Conservation (phyloP, 2,797 vertebrate genomes). For the Chelidonichthys spinosus region DNA sequence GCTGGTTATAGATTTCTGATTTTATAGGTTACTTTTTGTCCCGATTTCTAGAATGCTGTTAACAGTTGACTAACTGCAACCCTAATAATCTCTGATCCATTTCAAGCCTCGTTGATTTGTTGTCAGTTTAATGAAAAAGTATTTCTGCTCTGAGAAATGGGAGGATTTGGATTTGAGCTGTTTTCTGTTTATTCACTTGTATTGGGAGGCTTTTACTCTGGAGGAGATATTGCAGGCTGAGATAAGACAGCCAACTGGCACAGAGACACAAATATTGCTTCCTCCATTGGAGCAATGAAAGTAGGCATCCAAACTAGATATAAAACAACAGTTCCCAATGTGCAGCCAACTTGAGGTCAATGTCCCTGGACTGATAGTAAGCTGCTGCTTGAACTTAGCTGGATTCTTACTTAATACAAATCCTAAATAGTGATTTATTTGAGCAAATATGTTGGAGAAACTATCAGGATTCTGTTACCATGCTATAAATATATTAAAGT, state of each 20-base stretch:
- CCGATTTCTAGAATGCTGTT: too few relatives aligned
- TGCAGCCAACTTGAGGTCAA: constrained; percentile 28
- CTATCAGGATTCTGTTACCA: too few relatives aligned
- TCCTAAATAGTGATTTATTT: neutral
- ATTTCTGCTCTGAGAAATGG: neutral
- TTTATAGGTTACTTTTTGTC: too few relatives aligned
- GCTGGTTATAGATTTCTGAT: too few relatives aligned
- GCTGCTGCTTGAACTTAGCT: neutral
- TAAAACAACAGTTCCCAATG: constrained; percentile 11
- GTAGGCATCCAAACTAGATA: constrained; percentile 13
- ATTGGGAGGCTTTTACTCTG: constrained; percentile 5
- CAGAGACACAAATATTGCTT: constrained; percentile 15
- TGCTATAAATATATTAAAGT: too few relatives aligned
- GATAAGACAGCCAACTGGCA: constrained; percentile 17
- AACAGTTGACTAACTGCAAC: too few relatives aligned
- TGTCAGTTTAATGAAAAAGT: constrained; percentile 7
- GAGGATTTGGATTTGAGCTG: neutral
- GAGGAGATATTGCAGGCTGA: constrained; percentile 4
- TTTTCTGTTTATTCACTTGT: constrained; percentile 9
- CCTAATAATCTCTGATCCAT: neutral
- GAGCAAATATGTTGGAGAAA: neutral
- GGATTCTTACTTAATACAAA: neutral
- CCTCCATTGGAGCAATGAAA: constrained; percentile 3
- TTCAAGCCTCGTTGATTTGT: constrained; percentile 2
- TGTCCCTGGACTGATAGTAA: neutral